phyloP scores from a whole-genome alignment of 53 echinoderm and acorn worm species.

The Hippasteria phrygiana region DNA sequence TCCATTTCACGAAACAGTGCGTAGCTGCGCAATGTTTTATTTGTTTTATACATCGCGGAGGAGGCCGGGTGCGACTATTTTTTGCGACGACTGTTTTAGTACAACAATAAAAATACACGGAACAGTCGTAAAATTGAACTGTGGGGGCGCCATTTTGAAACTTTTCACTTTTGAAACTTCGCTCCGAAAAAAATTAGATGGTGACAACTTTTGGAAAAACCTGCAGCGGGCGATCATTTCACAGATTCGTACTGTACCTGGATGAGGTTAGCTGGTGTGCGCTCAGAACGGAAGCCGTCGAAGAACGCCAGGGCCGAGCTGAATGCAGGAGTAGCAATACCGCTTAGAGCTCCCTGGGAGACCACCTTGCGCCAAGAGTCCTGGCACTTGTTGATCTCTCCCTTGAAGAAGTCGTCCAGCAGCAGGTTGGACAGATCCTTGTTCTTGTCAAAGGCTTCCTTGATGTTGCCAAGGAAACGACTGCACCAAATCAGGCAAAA shows the following conservation, averaged over 20 bases:
- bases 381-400: slow-evolving; percentile 89
- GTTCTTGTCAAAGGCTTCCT: slow-evolving; percentile 98
- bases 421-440: slow-evolving; percentile 87
- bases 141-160: too few relatives aligned
- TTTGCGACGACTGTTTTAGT: too few relatives aligned
- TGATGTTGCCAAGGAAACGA: slow-evolving; percentile 99
- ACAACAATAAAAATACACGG: too few relatives aligned
- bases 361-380: slow-evolving; percentile 95
- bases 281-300: slow-evolving; percentile 94
- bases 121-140: too few relatives aligned
- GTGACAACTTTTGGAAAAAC: too few relatives aligned
- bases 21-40: too few relatives aligned
- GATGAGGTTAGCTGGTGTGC: slow-evolving; percentile 93
- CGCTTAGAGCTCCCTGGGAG: slow-evolving; percentile 73
- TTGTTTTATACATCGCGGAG: too few relatives aligned
- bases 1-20: too few relatives aligned
- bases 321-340: slow-evolving; percentile 96
- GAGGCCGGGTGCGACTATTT: too few relatives aligned
- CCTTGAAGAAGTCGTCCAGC: slow-evolving; percentile 97
- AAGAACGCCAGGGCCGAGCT: slow-evolving; percentile 98
- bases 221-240: background rate
- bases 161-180: too few relatives aligned
- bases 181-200: too few relatives aligned
- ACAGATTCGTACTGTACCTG: slow-evolving; percentile 70
- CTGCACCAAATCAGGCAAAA: slow-evolving; percentile 69